Base-by-base conservation (phyloP, 2,888 invertebrate genomes). In the Phyto melanocephala region DNA sequence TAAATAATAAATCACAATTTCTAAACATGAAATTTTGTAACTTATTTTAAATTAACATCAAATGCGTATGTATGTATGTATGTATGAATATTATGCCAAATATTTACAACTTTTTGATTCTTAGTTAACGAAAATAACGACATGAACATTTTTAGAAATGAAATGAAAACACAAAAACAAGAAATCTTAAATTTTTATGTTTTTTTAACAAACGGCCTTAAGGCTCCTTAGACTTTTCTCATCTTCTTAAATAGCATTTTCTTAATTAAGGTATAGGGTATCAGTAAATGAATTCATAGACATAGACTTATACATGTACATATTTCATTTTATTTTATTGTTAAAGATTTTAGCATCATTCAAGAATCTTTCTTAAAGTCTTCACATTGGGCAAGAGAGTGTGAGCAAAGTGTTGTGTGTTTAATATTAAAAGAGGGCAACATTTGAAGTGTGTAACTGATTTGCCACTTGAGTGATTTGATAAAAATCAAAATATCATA, bases 391-490 rank as follows among this genome's bases (percentile, higher is more conserved):
- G 10, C 42, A 50, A 28, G 52, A 24, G 54, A 56, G 15, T 45
- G 65, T 71, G 33, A 60, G 62, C 10, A 47, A 72, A 70, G 58
- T 45, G 17, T 50, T 72, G 65, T 28, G 28, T 28, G 6, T 74
- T 68, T 78, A 45, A 81, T 68, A 28, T 83, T 58, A 40, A 65
- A 56, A 80, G 62, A 71, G 47, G 81, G 84, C 86, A 87, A 85
- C 86, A 86, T 86, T 88, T 87, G 85, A 86, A 87, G 87, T 89
- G 88, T 88, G 87, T 87, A 88, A 90, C 87, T 87, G 88, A 90
- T 89, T 89, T 90, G 87, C 87, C 88, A 87, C 90, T 89, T 87
- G 86, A 89, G 86, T 89, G 87, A 85, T 86, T 88, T 87, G 87
- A 88, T 88, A 87, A 86, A 88, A 87, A 88, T 87, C 86, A 85